phyloP scores from a whole-genome alignment of 2,888 invertebrate species.

The Kryphioiulus occultus region DNA sequence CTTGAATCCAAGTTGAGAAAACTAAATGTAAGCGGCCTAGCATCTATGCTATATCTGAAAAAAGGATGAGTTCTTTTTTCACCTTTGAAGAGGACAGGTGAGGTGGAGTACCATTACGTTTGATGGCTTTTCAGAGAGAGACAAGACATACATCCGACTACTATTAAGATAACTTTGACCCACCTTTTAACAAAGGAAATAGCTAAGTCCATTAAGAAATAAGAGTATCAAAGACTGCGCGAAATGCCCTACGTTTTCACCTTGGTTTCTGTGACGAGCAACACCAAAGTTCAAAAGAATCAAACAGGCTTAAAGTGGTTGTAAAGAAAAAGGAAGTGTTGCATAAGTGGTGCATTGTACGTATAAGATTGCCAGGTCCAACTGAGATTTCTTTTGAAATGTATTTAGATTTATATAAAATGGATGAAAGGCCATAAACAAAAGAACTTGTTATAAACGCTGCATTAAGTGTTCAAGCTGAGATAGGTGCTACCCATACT shows the following conservation, averaged over 20 bases:
- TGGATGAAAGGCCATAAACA: background rate
- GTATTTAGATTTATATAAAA: no score
- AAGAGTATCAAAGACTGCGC: background rate
- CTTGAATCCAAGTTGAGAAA: background rate
- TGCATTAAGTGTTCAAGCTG: no score
- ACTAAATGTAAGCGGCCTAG: background rate
- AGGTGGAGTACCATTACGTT: background rate
- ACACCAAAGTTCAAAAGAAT: background rate
- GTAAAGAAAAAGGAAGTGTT: background rate
- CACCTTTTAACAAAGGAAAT: background rate
- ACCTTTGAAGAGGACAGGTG: background rate
- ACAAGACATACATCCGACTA: background rate
- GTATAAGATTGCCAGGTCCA: background rate
- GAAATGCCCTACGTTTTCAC: background rate
- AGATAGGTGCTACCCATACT: no score
- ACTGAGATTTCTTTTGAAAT: background rate
- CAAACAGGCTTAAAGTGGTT: background rate
- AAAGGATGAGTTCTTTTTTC: background rate
- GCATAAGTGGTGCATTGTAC: background rate
- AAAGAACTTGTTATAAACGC: background rate
- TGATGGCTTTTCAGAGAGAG: background rate
- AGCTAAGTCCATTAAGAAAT: constrained; percentile 7
- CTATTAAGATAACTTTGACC: constrained; percentile 9
- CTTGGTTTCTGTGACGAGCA: background rate
- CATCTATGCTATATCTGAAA: background rate